These are phyloP conservation scores for Malacosoma neustria DNA, from an alignment of 2,888 invertebrate species.

Conservation along the genomic window DNA sequence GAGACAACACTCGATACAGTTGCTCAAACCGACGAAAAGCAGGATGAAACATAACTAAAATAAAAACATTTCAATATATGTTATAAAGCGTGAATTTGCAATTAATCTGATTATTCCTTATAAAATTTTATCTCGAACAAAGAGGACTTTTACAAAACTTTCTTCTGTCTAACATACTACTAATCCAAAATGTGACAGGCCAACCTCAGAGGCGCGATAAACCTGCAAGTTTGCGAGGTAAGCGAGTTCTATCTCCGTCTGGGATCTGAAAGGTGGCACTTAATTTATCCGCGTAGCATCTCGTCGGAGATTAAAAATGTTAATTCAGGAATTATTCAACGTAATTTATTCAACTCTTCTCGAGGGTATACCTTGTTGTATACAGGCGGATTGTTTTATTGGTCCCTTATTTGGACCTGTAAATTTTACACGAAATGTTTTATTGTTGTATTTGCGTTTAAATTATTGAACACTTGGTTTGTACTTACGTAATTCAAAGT, in stretches of 20 bases:
- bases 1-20: too few species aligned
- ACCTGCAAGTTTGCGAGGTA: slow-evolving; percentile 21
- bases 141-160: background rate
- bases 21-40: too few species aligned
- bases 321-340: slow-evolving; percentile 67
- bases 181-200: background rate
- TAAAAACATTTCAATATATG: too few species aligned
- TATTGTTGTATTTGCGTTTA: too few species aligned
- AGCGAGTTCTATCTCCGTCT: slow-evolving; percentile 28
- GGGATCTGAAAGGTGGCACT: slow-evolving; percentile 27
- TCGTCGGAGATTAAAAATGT: slow-evolving; percentile 70
- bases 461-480: too few species aligned
- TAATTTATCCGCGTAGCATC: slow-evolving; percentile 65
- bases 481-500: too few species aligned
- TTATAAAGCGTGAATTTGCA: too few species aligned
- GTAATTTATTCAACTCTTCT: slow-evolving; percentile 58
- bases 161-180: background rate
- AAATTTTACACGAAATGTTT: background rate
- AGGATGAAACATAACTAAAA: too few species aligned
- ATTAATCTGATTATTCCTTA: too few species aligned
- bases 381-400: slow-evolving; percentile 27
- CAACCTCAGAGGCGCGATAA: slow-evolving; percentile 27
- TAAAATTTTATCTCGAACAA: too few species aligned
- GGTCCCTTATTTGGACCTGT: slow-evolving; percentile 6
- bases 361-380: slow-evolving; percentile 37